Base-by-base conservation (phyloP, 2,888 invertebrate genomes). In the Phymatocera aterrima region DNA sequence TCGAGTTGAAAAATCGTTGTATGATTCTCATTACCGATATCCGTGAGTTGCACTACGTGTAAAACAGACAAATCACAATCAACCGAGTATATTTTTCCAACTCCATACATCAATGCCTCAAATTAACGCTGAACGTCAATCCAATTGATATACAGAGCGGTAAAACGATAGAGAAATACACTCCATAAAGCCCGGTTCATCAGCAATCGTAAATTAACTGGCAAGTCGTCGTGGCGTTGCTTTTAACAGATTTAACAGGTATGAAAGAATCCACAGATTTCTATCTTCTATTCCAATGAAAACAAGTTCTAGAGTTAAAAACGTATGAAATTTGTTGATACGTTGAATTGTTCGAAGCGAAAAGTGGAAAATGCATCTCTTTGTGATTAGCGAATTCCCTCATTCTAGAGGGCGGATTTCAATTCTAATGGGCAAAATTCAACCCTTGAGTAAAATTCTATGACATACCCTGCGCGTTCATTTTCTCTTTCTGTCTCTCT, bases 181-280 rank as follows among this genome's bases (percentile, higher is more conserved):
- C 37, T 34, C 61, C 37, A 37, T 37, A 64, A 64, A 64, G 34
- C 61, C 61, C 34, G 61, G 37, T 64, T 64, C 24, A 64, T 64
- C 61, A 64, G 61, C n/a, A 37, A 64, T n/a, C 61, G 37, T 64
- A 64, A 64, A 64, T 64, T 64, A 64, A n/a, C 61, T 37, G 61
- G 18, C 37, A 21, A 37, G 61, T 64, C 15, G 21, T 51, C 51
- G n/a, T n/a, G 18, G 61, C 37, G 37, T 64, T 37, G 37, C n/a
- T 64, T n/a, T 18, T 21, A 4, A 37, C 18, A 37, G 37, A 37
- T 37, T 64, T 10, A 10, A 18, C 34, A 64, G 37, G 61, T 37
- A 18, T 10, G 34, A 37, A 34, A 37, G 18, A n/a, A n/a, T n/a
- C n/a, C n/a, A n/a, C n/a, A n/a, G n/a, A n/a, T n/a, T n/a, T n/a